Conservation (phyloP, 2,888 invertebrate genomes). For the Philhelius pedissequus region DNA sequence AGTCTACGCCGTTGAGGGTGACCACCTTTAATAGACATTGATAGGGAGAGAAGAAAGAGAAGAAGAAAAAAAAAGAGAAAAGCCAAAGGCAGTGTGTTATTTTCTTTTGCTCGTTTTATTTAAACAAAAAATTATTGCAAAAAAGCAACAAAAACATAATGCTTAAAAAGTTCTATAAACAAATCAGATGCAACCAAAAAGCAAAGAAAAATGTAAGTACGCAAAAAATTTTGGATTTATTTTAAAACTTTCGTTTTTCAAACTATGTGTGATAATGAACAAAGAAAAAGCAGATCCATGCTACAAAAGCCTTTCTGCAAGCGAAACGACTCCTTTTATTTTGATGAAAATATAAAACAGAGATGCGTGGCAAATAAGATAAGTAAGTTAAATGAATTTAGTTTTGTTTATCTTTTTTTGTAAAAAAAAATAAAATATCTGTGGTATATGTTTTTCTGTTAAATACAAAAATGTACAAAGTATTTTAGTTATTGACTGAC, state of each 20-base stretch:
- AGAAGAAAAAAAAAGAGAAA: constrained; percentile 79
- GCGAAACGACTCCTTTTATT: not conserved
- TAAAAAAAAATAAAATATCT: constrained; percentile 29
- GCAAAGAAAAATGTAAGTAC: constrained; percentile 46
- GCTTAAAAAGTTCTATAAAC: constrained; percentile 50
- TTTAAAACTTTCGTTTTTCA: constrained; percentile 10
- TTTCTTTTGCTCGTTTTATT: constrained; percentile 68
- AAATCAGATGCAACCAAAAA: constrained; percentile 62
- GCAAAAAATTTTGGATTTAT: constrained; percentile 39
- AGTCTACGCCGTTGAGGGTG: constrained; percentile 71
- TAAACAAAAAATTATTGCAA: constrained; percentile 51
- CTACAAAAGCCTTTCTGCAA: constrained; percentile 28
- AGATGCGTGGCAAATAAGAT: constrained; percentile 12
- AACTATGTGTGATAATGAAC: constrained; percentile 56
- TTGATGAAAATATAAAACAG: constrained; percentile 41
- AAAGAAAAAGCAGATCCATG: constrained; percentile 60
- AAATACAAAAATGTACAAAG: constrained; percentile 19
- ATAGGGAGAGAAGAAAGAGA: constrained; percentile 72
- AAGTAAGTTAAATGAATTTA: constrained; percentile 22
- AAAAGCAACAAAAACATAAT: constrained; percentile 58
- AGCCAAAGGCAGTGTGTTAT: constrained; percentile 89
- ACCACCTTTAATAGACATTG: constrained; percentile 69
- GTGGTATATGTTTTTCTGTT: constrained; percentile 41
- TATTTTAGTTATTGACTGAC: constrained; percentile 38
- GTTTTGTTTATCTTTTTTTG: not conserved